phyloP scores from a whole-genome alignment of 1,140 invertebrate species.

The Heliconius himera region DNA sequence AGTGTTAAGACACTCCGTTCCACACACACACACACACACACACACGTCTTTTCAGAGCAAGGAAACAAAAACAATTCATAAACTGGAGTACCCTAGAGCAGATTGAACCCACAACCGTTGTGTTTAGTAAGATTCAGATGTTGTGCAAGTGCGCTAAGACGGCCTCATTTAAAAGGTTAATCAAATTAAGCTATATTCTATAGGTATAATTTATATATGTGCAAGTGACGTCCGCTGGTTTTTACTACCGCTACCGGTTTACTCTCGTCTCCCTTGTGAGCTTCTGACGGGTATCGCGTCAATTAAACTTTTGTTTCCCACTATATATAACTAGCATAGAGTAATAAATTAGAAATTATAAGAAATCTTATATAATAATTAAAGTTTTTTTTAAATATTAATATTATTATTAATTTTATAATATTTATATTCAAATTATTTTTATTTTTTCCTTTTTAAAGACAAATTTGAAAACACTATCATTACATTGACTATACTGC shows the following conservation, averaged over 20 bases:
- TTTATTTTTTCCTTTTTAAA: too few relatives aligned
- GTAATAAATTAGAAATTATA: background rate
- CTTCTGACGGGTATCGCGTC: slow-evolving; percentile 29
- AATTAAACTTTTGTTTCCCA: slow-evolving; percentile 33
- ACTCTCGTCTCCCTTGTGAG: background rate
- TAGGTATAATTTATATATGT: background rate
- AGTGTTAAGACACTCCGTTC: too few relatives aligned
- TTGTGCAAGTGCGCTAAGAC: too few relatives aligned
- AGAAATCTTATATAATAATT: background rate
- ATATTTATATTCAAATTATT: too few relatives aligned
- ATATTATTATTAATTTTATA: background rate
- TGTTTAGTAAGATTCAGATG: too few relatives aligned
- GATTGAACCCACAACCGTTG: too few relatives aligned
- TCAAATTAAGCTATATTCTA: background rate
- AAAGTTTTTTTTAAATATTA: background rate
- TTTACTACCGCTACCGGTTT: slow-evolving; percentile 5
- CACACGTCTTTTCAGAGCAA: too few relatives aligned
- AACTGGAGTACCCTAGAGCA: too few relatives aligned
- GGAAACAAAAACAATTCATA: too few relatives aligned
- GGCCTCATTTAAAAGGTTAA: background rate
- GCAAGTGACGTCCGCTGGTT: background rate
- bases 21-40: too few relatives aligned
- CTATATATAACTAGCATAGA: slow-evolving; percentile 30
- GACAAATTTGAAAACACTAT: too few relatives aligned
- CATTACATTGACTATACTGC: too few relatives aligned